These are phyloP conservation scores for Amphiprion ocellaris DNA, from an alignment of 2,113 vertebrate species.

Conservation along the genomic window DNA sequence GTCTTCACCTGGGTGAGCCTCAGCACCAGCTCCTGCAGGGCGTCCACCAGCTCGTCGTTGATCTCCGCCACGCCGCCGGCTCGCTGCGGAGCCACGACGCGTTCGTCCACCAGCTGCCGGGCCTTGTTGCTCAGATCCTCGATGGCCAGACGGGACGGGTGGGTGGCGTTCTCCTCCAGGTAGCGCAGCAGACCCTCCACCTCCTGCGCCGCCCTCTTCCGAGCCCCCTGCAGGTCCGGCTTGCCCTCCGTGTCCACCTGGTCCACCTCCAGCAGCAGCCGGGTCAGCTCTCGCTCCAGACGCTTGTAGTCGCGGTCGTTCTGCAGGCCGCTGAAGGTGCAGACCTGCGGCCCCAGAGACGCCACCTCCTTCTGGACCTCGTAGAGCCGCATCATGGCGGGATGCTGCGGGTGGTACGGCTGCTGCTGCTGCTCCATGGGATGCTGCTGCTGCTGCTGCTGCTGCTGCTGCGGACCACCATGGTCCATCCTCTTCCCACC, in stretches of 20 bases:
- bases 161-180: constrained; percentile 94
- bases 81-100: constrained; percentile 88
- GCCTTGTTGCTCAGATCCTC: constrained; percentile 91
- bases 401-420: constrained; percentile 81
- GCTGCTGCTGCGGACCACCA: constrained; percentile 85
- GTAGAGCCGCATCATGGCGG: constrained; percentile 90
- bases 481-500: constrained; percentile 92
- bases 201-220: constrained; percentile 92
- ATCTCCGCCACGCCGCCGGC: constrained; percentile 82
- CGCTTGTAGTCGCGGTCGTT: constrained; percentile 92
- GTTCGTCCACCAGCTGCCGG: constrained; percentile 88
- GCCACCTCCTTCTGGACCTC: constrained; percentile 92
- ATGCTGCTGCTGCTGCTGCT: constrained; percentile 69
- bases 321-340: constrained; percentile 91
- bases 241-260: constrained; percentile 94
- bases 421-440: constrained; percentile 69
- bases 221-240: constrained; percentile 90
- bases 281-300: constrained; percentile 90
- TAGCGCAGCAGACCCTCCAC: constrained; percentile 92
- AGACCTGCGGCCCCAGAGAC: constrained; percentile 92
- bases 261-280: constrained; percentile 94
- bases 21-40: constrained; percentile 91
- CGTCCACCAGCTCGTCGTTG: constrained; percentile 92
- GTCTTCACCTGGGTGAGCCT: constrained; percentile 96
- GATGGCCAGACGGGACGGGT: constrained; percentile 90